Evolutionary conservation across 2,113 vertebrate genomes (phyloP).

Genomic region (Cisticola juncidis): DNA sequence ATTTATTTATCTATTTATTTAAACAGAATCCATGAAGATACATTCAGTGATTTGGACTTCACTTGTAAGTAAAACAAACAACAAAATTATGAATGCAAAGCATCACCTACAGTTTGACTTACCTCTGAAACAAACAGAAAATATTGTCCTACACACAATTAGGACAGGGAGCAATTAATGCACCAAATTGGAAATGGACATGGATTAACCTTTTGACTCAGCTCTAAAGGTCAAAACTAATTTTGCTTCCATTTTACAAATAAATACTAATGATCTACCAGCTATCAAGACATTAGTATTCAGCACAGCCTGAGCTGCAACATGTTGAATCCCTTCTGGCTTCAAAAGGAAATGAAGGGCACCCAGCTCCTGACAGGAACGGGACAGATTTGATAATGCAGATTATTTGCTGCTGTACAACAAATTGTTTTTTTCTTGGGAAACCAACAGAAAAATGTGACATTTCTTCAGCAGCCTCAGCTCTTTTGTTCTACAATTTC

Average conservation of each 20-base stretch:
- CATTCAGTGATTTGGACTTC: not conserved
- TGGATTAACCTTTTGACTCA: constrained; percentile 32
- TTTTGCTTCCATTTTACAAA: constrained; percentile 31
- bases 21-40: not conserved
- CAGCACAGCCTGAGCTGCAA: not conserved
- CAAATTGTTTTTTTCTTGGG: not conserved
- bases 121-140: constrained; percentile 10
- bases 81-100: constrained; percentile 14
- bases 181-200: constrained; percentile 27
- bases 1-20: not conserved
- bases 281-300: constrained; percentile 26
- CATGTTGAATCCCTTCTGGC: not conserved
- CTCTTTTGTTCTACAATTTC: not conserved
- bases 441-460: not conserved
- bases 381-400: not conserved
- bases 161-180: constrained; percentile 27
- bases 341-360: constrained; percentile 13
- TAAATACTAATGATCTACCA: constrained; percentile 40
- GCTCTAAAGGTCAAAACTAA: constrained; percentile 36
- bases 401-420: not conserved
- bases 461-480: not conserved
- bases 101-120: not conserved
- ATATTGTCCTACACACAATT: constrained; percentile 24
- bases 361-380: not conserved
- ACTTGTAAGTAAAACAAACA: not conserved